phyloP scores from a whole-genome alignment of 2,113 vertebrate species.

The Ophiodon elongatus region DNA sequence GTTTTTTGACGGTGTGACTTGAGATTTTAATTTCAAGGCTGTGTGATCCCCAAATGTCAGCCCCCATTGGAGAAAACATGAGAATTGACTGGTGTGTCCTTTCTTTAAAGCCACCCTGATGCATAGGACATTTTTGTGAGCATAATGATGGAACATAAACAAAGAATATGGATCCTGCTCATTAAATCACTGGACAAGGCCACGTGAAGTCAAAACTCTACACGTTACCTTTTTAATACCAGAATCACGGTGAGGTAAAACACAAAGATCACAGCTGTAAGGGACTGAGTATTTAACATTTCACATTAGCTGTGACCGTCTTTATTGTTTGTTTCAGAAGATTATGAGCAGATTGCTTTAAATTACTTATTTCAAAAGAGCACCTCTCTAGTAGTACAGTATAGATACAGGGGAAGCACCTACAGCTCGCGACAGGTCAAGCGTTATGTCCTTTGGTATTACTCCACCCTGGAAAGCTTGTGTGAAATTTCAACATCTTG shows the following conservation, averaged over 20 bases:
- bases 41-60: background rate
- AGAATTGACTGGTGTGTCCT: background rate
- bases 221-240: background rate
- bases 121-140: background rate
- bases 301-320: background rate
- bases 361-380: no score
- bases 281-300: no score
- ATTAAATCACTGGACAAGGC: background rate
- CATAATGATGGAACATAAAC: background rate
- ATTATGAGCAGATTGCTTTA: background rate
- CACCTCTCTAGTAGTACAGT: no score
- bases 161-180: background rate
- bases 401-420: no score
- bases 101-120: no score
- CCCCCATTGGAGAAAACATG: background rate
- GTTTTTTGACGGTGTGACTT: background rate
- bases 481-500: conserved; percentile 57
- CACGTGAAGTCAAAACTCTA: background rate
- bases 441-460: conserved; percentile 12
- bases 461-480: conserved; percentile 26
- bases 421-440: conserved; percentile 28
- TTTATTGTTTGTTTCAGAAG: background rate
- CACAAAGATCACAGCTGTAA: background rate
- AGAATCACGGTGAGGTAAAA: background rate
- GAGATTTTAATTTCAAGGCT: conserved; percentile 20